phyloP scores from a whole-genome alignment of 2,113 vertebrate species.

The Prionailurus viverrinus region DNA sequence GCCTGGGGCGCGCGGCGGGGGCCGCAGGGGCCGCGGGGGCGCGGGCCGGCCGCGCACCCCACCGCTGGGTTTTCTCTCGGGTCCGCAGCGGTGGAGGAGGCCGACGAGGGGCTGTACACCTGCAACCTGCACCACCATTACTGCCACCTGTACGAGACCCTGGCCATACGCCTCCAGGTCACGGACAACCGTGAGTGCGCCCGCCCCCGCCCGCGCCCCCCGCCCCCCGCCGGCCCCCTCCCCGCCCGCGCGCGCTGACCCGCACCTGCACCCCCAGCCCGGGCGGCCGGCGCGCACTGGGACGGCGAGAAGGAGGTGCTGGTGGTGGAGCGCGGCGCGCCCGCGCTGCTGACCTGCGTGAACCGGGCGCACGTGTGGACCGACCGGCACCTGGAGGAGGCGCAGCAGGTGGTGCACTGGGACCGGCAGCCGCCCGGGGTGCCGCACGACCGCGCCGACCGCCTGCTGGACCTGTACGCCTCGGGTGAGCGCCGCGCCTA shows the following conservation, averaged over 20 bases:
- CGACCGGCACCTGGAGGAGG: constrained; percentile 92
- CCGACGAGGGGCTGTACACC: constrained; percentile 93
- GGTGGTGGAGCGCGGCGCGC: constrained; percentile 88
- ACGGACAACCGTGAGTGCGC: constrained; percentile 89
- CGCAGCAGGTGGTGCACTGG: constrained; percentile 98
- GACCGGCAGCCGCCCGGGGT: constrained; percentile 94
- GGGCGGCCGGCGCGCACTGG: constrained; percentile 89
- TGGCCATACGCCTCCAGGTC: constrained; percentile 91
- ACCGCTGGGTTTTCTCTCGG: not conserved
- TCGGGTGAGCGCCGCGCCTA: constrained; percentile 95
- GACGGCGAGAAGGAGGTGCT: constrained; percentile 95
- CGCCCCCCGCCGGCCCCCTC: not conserved
- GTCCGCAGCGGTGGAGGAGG: constrained; percentile 81
- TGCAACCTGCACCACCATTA: constrained; percentile 97
- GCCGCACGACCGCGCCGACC: constrained; percentile 93
- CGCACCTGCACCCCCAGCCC: constrained; percentile 80
- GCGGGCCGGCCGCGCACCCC: not conserved
- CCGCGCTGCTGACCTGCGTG: constrained; percentile 91
- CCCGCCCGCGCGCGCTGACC: not conserved
- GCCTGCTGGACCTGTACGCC: constrained; percentile 95
- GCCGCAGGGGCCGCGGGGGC: not conserved
- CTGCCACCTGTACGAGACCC: constrained; percentile 93
- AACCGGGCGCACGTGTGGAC: constrained; percentile 94
- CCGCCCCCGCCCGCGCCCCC: not conserved
- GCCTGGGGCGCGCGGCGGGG: not conserved